These are phyloP conservation scores for Macrophya annulata DNA, from an alignment of 2,888 invertebrate genomes.

Conservation along the genomic window DNA sequence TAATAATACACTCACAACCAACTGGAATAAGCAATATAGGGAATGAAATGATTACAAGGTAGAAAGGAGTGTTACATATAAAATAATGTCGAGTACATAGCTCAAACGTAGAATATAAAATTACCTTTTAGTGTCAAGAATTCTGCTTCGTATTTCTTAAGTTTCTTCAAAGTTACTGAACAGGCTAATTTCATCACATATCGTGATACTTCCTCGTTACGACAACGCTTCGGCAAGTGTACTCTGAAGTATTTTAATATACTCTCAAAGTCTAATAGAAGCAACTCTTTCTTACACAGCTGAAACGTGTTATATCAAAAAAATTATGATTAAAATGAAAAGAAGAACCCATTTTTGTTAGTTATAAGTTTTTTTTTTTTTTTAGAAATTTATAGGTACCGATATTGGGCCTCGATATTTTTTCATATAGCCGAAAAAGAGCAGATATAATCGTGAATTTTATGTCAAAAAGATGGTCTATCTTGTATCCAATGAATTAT, in stretches of 20 bases:
- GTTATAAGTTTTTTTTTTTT: constrained; percentile 30
- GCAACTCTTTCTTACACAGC: constrained; percentile 93
- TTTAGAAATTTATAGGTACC: not conserved
- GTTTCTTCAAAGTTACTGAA: constrained; percentile 94
- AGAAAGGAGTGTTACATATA: constrained; percentile 54
- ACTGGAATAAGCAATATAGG: constrained; percentile 49
- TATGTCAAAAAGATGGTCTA: no score
- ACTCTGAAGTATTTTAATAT: constrained; percentile 99
- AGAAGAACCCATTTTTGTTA: not conserved
- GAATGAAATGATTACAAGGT: constrained; percentile 55
- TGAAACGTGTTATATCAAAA: constrained; percentile 72
- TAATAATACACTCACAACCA: constrained; percentile 62
- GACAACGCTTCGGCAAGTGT: constrained; percentile 97
- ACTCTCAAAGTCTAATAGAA: constrained; percentile 98
- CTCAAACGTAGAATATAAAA: constrained; percentile 78
- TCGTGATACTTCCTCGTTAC: constrained; percentile 93
- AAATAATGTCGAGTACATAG: constrained; percentile 55
- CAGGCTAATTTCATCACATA: constrained; percentile 95
- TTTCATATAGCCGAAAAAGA: no score
- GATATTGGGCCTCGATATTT: no score
- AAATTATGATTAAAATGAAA: not conserved
- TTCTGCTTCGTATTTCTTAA: constrained; percentile 97
- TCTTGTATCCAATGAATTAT: no score
- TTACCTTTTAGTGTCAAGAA: constrained; percentile 89
- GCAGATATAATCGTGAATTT: no score